These are phyloP conservation scores for Acropora tenuis DNA, from an alignment of 64 coral and sea anemone species.

Conservation along the genomic window DNA sequence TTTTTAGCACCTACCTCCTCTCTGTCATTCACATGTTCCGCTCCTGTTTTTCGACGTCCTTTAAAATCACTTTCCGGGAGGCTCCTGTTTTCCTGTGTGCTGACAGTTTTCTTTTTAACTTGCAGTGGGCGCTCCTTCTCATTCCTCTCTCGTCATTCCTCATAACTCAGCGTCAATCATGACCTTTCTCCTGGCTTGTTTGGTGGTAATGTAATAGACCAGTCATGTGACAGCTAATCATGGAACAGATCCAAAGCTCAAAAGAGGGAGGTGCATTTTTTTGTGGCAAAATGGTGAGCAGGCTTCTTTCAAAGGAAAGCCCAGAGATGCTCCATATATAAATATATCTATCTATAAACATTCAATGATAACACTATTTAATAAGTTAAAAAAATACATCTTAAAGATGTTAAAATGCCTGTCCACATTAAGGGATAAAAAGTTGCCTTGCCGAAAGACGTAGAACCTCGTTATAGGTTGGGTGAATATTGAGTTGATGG, in stretches of 20 bases:
- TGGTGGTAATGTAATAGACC: not conserved
- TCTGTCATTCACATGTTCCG: too few relatives aligned
- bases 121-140: not conserved
- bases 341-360: too few relatives aligned
- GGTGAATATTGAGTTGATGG: too few relatives aligned
- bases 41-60: not conserved
- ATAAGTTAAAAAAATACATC: not conserved
- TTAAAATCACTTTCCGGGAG: not conserved
- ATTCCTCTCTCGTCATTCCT: slow-evolving; percentile 11
- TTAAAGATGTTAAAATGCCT: not conserved
- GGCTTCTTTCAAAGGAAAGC: not conserved
- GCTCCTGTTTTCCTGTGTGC: not conserved
- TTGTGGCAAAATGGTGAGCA: not conserved
- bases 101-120: too few relatives aligned
- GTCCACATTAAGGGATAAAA: not conserved
- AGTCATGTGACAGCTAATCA: not conserved
- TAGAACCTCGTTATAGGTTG: too few relatives aligned
- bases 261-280: not conserved
- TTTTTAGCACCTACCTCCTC: too few relatives aligned
- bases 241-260: not conserved
- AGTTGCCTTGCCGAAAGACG: not conserved
- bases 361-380: not conserved
- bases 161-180: not conserved
- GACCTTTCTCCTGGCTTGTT: not conserved
- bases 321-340: not conserved